Evolutionary conservation across 1,140 invertebrate species (phyloP).

Genomic region (Hyles vespertilio): DNA sequence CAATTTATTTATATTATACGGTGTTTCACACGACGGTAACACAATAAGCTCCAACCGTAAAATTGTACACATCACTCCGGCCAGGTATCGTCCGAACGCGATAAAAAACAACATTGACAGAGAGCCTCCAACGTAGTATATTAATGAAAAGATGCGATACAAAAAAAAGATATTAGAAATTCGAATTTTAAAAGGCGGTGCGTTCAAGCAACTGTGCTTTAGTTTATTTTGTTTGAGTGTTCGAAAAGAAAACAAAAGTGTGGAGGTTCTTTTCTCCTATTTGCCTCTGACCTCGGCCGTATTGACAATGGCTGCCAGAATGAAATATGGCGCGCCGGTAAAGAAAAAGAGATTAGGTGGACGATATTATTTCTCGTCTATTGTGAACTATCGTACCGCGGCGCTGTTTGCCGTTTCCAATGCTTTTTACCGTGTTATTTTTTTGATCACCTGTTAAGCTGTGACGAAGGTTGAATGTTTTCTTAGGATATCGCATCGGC

Average conservation of each 20-base stretch:
- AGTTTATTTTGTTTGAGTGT: conserved; percentile 64
- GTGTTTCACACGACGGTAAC: conserved; percentile 31
- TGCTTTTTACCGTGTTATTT: conserved; percentile 43
- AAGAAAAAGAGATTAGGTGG: conserved; percentile 69
- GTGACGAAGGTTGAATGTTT: conserved; percentile 56
- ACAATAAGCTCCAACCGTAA: conserved; percentile 37
- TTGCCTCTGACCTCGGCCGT: conserved; percentile 67
- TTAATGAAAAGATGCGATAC: conserved; percentile 67
- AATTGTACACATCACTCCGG: conserved; percentile 35
- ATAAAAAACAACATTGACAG: conserved; percentile 59
- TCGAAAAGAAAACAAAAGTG: conserved; percentile 65
- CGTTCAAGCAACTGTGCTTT: conserved; percentile 54
- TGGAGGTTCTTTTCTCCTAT: conserved; percentile 61
- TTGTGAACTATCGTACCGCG: conserved; percentile 44
- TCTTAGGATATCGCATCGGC: conserved; percentile 32
- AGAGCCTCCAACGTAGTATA: conserved; percentile 60
- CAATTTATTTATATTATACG: conserved; percentile 32
- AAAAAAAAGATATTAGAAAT: conserved; percentile 51
- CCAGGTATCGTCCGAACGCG: conserved; percentile 37
- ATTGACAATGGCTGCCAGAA: conserved; percentile 72
- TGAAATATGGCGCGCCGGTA: conserved; percentile 69
- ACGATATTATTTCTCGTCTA: conserved; percentile 63
- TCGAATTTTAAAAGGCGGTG: conserved; percentile 64
- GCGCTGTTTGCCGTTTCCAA: conserved; percentile 44
- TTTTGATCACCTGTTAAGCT: conserved; percentile 50